Conservation (phyloP, 2,113 vertebrate genomes). For the Urocolius indicus region DNA sequence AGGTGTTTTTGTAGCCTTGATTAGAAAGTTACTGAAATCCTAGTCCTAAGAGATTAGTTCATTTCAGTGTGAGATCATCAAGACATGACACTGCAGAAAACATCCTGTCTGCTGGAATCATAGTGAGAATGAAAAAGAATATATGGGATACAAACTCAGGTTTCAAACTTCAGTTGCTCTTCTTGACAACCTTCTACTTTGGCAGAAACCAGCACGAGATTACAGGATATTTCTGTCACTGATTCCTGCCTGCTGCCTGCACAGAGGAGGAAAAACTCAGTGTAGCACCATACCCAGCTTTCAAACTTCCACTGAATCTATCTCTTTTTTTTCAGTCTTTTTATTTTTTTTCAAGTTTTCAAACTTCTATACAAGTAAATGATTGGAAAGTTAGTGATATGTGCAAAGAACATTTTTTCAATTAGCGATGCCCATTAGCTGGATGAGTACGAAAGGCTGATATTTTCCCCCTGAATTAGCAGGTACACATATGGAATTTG, state of each 20-base stretch:
- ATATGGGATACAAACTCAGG: neutral
- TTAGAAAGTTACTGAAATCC: neutral
- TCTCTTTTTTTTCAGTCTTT: neutral
- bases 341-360: conserved; percentile 19
- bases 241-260: neutral
- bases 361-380: conserved; percentile 60
- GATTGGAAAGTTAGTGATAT: conserved; percentile 66
- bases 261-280: neutral
- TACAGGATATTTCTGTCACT: conserved; percentile 19
- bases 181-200: neutral
- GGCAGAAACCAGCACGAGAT: neutral
- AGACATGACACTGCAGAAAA: neutral
- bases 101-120: neutral
- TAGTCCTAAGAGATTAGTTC: neutral
- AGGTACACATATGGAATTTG: conserved; percentile 66
- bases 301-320: neutral
- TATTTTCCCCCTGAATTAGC: conserved; percentile 68
- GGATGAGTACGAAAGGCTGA: conserved; percentile 58
- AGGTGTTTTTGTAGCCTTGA: neutral
- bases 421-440: conserved; percentile 66
- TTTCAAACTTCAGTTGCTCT: neutral
- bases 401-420: conserved; percentile 69
- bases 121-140: neutral
- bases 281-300: neutral
- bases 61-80: neutral